Conservation (phyloP, 2,113 vertebrate species). For the Archocentrus centrarchus region DNA sequence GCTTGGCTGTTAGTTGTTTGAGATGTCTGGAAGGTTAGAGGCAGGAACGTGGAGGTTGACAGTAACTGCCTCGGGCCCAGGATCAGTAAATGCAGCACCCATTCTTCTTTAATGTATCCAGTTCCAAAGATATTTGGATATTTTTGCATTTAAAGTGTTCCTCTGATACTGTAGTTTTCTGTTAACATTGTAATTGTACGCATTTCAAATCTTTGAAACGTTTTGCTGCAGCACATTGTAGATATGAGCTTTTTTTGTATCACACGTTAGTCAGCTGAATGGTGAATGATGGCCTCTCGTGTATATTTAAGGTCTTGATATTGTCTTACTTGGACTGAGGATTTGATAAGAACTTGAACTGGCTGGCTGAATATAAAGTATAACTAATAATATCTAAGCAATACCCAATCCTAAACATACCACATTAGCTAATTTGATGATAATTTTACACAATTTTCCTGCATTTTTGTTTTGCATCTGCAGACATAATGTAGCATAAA, state of each 20-base stretch:
- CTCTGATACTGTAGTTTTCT: too few relatives aligned
- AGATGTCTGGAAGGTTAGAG: slow-evolving; percentile 14
- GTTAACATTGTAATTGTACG: too few relatives aligned
- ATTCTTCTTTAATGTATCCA: too few relatives aligned
- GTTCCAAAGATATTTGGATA: too few relatives aligned
- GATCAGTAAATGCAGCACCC: too few relatives aligned
- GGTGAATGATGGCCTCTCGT: too few relatives aligned
- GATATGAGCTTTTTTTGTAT: too few relatives aligned
- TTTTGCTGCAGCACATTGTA: too few relatives aligned
- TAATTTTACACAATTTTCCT: not conserved
- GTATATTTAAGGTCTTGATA: not conserved
- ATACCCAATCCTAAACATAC: not conserved
- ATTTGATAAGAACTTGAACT: not conserved
- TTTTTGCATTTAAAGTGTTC: too few relatives aligned
- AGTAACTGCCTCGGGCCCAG: too few relatives aligned
- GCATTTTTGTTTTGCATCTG: not conserved
- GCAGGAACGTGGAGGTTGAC: not conserved
- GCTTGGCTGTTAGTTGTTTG: slow-evolving; percentile 2
- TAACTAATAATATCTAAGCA: not conserved
- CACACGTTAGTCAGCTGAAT: too few relatives aligned
- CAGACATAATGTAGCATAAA: not conserved
- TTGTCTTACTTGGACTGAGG: not conserved
- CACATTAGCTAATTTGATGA: not conserved
- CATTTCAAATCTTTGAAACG: too few relatives aligned
- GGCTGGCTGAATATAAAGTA: not conserved